Conservation (phyloP, 2,888 invertebrate genomes). For the Caenorhabditis uteleia region DNA sequence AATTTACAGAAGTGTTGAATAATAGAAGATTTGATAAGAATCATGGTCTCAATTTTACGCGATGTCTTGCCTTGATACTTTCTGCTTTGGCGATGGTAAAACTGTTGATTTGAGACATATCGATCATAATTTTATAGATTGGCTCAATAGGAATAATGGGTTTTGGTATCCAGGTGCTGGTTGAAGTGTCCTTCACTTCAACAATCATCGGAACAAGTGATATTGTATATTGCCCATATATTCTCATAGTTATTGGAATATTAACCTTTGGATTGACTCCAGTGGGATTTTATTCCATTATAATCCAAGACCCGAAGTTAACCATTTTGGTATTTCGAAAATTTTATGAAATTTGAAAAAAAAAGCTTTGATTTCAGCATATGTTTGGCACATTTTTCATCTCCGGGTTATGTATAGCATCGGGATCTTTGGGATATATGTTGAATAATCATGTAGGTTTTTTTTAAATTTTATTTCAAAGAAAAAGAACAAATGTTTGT, state of each 20-base stretch:
- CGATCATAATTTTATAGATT: slow-evolving; percentile 18
- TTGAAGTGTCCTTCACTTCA: slow-evolving; percentile 26
- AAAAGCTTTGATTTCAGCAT: slow-evolving; percentile 2
- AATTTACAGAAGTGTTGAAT: slow-evolving; percentile 11
- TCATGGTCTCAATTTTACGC: slow-evolving; percentile 11
- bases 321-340: slow-evolving; percentile 13
- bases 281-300: slow-evolving; percentile 35
- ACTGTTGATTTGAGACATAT: background rate
- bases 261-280: slow-evolving; percentile 37
- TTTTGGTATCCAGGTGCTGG: slow-evolving; percentile 28
- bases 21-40: slow-evolving; percentile 20
- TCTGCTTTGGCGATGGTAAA: slow-evolving; percentile 28
- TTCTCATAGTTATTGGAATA: slow-evolving; percentile 23
- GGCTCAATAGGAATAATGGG: slow-evolving; percentile 32
- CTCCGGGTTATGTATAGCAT: slow-evolving; percentile 9
- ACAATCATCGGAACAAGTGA: slow-evolving; percentile 29
- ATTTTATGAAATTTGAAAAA: background rate
- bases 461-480: background rate
- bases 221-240: slow-evolving; percentile 16
- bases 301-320: slow-evolving; percentile 26
- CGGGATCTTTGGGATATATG: slow-evolving; percentile 18
- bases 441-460: slow-evolving; percentile 23
- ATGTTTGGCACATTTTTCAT: slow-evolving; percentile 29
- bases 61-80: slow-evolving; percentile 30
- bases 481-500: background rate